Evolutionary conservation across 2,888 invertebrate genomes (phyloP).

Genomic region (Anthophora plumipes): DNA sequence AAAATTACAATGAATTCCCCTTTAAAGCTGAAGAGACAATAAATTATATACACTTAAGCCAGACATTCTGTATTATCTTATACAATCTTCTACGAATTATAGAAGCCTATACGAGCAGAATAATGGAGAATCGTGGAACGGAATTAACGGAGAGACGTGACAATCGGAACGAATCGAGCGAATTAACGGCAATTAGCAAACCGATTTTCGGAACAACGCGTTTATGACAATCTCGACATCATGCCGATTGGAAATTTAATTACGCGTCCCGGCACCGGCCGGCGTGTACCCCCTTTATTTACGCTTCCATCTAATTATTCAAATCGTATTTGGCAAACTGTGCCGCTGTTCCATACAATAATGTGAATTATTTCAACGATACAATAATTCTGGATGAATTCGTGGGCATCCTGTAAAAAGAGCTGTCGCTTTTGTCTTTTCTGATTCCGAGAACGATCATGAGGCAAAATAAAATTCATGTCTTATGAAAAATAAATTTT

Average conservation of each 20-base stretch:
- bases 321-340: constrained; percentile 39
- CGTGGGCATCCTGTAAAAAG: background rate
- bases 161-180: constrained; percentile 2
- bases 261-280: background rate
- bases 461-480: background rate
- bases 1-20: no score
- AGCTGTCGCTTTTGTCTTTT: background rate
- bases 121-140: background rate
- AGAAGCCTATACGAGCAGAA: background rate
- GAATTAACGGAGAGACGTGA: background rate
- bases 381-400: constrained; percentile 1
- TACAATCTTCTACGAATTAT: background rate
- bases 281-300: constrained; percentile 34
- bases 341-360: background rate
- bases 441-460: background rate
- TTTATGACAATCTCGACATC: constrained; percentile 40
- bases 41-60: no score
- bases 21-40: no score
- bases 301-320: constrained; percentile 42
- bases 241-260: constrained; percentile 39
- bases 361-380: constrained; percentile 5
- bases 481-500: no score
- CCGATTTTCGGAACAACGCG: constrained; percentile 27
- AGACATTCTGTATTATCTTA: no score
- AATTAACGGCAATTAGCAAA: constrained; percentile 38